A percentile compares a stretch with the other conserved stretches of the same genome.
phyloP scores from a whole-genome alignment of 2,113 vertebrate genomes.

The Microcebus griseorufus region DNA sequence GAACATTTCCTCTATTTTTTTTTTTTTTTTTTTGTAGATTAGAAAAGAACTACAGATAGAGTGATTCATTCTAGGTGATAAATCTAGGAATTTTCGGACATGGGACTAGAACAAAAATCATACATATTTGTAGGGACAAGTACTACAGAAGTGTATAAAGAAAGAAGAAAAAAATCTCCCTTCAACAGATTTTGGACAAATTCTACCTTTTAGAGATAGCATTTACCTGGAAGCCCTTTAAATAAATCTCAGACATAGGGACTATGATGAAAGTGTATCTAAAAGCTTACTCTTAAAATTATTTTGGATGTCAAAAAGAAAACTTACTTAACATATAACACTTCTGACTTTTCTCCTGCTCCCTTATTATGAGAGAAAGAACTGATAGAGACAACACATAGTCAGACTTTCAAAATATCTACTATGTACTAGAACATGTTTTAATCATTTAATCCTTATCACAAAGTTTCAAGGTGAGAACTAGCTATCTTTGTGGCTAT shows the following conservation, averaged over 20 bases:
- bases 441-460: neutral
- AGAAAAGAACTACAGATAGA: neutral
- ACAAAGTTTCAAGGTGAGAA: neutral
- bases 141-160: neutral
- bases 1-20: neutral
- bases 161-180: neutral
- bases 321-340: neutral
- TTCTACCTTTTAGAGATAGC: neutral
- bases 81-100: conserved; percentile 5
- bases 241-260: neutral
- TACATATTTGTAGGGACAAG: neutral
- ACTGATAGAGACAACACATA: neutral
- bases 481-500: neutral
- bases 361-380: neutral
- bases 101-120: neutral
- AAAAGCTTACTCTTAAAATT: neutral
- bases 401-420: neutral
- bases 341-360: neutral
- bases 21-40: neutral
- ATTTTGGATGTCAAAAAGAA: conserved; percentile 18
- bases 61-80: neutral
- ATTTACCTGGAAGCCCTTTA: neutral
- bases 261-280: neutral
- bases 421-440: neutral
- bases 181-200: neutral